Evolutionary conservation across 2,888 invertebrate genomes (phyloP), one percentile per base, ranked within the genome.

Genomic region (Cremastinae sp.): DNA sequence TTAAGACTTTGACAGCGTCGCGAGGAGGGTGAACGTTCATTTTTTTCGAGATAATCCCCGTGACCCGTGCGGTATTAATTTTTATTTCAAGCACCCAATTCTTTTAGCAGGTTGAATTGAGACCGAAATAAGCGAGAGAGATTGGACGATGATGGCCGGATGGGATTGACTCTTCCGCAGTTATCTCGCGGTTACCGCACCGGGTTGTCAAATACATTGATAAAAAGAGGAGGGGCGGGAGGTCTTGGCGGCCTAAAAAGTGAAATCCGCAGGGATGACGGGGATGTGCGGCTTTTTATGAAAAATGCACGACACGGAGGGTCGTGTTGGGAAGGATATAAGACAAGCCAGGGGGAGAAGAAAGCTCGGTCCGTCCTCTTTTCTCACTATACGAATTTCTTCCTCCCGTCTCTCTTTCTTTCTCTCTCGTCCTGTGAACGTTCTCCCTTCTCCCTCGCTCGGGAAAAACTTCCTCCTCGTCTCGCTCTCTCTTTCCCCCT

Each of bases 171-270:
- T 14, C 28, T 4, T 20, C 28, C 61, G 16, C n/a, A 14, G 14
- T 59, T 28, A n/a, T 18, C 37, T 61, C 47, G 47, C 47, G 61
- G 35, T 61, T 35, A n/a, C 35, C 35, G 47, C 61, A 16, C 61
- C 28, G 28, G 28, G 28, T 3, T 45, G 35, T 61, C n/a, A 12
- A 39, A 28, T 18, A 49, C 28, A 18, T 39, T 20, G 62, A 45
- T 49, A 62, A 62, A 62, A 28, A 28, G 28, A 28, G 28, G 28
- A n/a, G n/a, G 28, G 2, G 2, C 28, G 28, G 28, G n/a, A 61
- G 16, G 35, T 10, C 16, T 12, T 20, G 18, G 9, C 20, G 4
- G 7, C 62, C 39, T 49, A 16, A 49, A 62, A 62, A 45, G 62
- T 62, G 16, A 49, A 49, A 37, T 49, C 18, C 18, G 37, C 8